Evolutionary conservation across 92 coral and sea anemone species (phyloP).

Genomic region (Zoanthus sansibaricus): DNA sequence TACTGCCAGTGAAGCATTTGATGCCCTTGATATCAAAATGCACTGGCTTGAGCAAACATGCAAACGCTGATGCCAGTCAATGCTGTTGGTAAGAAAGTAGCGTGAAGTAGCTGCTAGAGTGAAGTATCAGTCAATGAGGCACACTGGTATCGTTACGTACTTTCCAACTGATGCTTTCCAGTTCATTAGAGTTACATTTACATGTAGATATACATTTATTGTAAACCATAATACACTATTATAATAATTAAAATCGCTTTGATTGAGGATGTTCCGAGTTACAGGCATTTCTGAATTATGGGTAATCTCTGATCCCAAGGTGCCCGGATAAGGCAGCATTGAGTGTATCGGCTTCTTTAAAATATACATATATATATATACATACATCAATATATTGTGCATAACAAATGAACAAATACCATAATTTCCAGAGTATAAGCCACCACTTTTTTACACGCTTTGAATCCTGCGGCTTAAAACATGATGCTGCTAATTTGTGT

Average conservation of each 20-base stretch:
- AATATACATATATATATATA: too few relatives aligned
- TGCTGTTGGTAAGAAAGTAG: not conserved
- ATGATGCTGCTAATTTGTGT: too few relatives aligned
- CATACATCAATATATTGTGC: too few relatives aligned
- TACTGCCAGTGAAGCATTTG: not conserved
- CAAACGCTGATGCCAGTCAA: not conserved
- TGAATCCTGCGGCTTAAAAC: too few relatives aligned
- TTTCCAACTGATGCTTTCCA: too few relatives aligned
- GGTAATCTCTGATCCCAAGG: not conserved
- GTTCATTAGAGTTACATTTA: not conserved
- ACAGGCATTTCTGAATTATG: not conserved
- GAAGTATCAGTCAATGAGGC: not conserved
- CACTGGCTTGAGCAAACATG: not conserved
- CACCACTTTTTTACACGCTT: too few relatives aligned
- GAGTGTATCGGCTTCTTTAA: not conserved
- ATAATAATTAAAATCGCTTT: too few relatives aligned
- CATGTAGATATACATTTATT: too few relatives aligned
- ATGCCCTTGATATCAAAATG: not conserved
- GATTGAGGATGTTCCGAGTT: not conserved
- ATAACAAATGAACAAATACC: too few relatives aligned
- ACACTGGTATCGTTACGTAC: not conserved
- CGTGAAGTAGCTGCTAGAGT: not conserved
- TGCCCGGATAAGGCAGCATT: not conserved
- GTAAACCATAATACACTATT: too few relatives aligned
- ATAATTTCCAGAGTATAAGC: too few relatives aligned